phyloP scores from a whole-genome alignment of 2,888 invertebrate genomes.

The Chironomus tentans region DNA sequence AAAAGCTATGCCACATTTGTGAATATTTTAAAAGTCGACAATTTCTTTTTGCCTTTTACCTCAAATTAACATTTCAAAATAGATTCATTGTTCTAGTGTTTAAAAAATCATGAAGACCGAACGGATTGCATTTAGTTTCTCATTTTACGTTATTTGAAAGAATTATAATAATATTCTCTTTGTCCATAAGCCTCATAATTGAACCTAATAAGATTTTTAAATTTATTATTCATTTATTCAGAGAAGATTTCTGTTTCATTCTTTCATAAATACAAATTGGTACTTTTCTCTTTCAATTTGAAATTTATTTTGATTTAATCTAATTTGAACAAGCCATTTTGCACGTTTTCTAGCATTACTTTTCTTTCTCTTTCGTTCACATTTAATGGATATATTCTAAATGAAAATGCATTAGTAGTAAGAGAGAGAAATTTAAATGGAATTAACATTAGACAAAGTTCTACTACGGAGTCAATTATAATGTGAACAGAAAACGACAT shows the following conservation, averaged over 20 bases:
- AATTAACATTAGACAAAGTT: background rate
- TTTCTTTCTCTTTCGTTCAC: background rate
- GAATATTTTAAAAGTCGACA: no score
- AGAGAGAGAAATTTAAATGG: background rate
- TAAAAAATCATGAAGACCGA: no score
- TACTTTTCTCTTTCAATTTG: no score
- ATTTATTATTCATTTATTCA: conserved; percentile 20
- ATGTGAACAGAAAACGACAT: background rate
- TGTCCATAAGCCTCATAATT: background rate
- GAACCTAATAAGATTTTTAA: conserved; percentile 1
- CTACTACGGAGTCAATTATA: background rate
- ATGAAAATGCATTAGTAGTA: background rate
- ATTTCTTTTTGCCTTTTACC: no score
- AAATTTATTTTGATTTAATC: no score
- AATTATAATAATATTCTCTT: background rate
- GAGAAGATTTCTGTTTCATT: background rate
- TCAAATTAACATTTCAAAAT: no score
- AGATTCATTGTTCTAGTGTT: no score
- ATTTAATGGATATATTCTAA: background rate
- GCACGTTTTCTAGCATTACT: background rate
- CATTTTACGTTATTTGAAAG: background rate
- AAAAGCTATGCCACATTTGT: no score
- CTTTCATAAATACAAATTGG: no score
- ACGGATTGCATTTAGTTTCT: no score
- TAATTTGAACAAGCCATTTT: no score